phyloP scores from a whole-genome alignment of 2,797 vertebrate species.

The Perodicticus potto region DNA sequence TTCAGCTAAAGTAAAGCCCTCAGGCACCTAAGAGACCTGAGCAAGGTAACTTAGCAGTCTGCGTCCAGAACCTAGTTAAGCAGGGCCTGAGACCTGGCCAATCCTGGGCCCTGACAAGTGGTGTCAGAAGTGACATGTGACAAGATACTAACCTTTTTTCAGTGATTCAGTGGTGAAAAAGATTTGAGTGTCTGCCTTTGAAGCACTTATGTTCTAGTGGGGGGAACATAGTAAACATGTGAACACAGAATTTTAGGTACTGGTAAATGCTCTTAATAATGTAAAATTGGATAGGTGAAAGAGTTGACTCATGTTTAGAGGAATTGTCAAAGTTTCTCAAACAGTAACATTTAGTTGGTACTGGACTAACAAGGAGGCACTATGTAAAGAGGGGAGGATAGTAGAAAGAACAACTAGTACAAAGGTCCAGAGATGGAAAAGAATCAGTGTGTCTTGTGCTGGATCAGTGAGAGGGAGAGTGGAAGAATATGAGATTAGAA shows the following conservation, averaged over 20 bases:
- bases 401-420: background rate
- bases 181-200: background rate
- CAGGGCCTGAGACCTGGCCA: no score
- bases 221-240: background rate
- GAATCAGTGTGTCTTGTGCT: background rate
- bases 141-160: background rate
- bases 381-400: background rate
- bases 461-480: constrained; percentile 21
- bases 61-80: no score
- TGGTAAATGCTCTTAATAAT: constrained; percentile 21
- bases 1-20: no score
- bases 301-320: background rate
- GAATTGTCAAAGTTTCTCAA: background rate
- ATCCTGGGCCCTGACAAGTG: no score
- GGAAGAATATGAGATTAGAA: background rate
- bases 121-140: no score
- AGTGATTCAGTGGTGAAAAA: background rate
- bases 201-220: background rate
- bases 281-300: background rate
- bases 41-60: no score
- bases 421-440: background rate
- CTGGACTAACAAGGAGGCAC: background rate
- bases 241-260: constrained; percentile 47
- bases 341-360: constrained; percentile 3
- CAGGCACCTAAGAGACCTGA: no score